phyloP scores from a whole-genome alignment of 2,113 vertebrate species.

The Sapajus apella region DNA sequence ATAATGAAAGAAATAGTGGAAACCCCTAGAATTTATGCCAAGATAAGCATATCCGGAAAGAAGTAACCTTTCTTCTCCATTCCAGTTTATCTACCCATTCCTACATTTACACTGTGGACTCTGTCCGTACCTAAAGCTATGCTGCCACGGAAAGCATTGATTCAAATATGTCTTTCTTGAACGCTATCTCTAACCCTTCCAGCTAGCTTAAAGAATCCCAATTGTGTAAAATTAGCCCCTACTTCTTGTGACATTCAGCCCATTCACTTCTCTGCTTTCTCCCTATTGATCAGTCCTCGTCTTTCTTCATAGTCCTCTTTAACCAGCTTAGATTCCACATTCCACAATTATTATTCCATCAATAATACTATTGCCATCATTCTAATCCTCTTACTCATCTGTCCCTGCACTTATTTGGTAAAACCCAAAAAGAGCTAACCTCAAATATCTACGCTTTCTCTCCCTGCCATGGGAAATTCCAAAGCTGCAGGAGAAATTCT shows the following conservation, averaged over 20 bases:
- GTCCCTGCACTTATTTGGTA: background rate
- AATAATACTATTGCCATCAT: background rate
- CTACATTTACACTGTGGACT: background rate
- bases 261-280: background rate
- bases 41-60: background rate
- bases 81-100: background rate
- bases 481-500: background rate
- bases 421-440: conserved; percentile 3
- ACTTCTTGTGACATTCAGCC: background rate
- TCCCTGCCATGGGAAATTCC: background rate
- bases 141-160: background rate
- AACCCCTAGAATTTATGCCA: background rate
- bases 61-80: background rate
- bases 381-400: background rate
- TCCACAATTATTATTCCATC: background rate
- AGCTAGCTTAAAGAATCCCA: background rate
- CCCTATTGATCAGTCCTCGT: background rate
- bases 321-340: background rate
- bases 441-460: background rate
- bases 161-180: conserved; percentile 16
- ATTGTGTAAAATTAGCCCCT: background rate
- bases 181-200: background rate
- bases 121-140: background rate
- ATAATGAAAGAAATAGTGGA: background rate
- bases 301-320: background rate